phyloP scores from a whole-genome alignment of 2,113 vertebrate genomes.

The Oryzias curvinotus region DNA sequence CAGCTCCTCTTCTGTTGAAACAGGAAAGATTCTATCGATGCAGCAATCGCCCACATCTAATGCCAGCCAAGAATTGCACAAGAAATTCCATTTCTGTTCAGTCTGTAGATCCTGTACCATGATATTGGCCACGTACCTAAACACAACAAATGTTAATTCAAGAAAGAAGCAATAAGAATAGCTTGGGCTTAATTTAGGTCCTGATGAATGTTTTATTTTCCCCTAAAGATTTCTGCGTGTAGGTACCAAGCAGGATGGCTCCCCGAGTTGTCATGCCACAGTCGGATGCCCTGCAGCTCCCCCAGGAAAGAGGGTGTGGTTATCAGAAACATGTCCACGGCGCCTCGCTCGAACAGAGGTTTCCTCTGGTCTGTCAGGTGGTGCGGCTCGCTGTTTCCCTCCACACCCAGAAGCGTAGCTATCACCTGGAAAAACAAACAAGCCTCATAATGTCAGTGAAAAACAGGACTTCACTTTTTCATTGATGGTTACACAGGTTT shows the following conservation, averaged over 20 bases:
- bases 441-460: neutral
- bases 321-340: conserved; percentile 85
- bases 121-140: conserved; percentile 86
- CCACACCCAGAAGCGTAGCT: conserved; percentile 81
- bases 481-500: no score
- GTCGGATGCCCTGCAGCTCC: conserved; percentile 82
- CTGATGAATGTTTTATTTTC: neutral
- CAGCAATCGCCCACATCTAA: conserved; percentile 85
- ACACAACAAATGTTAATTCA: neutral
- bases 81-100: conserved; percentile 85
- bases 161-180: neutral
- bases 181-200: neutral
- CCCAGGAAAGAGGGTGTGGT: conserved; percentile 86
- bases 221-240: neutral
- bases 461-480: neutral
- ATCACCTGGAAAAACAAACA: conserved; percentile 77
- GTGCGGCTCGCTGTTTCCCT: conserved; percentile 88
- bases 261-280: conserved; percentile 94
- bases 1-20: conserved; percentile 85
- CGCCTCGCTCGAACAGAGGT: conserved; percentile 86
- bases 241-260: conserved; percentile 83
- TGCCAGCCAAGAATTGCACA: conserved; percentile 91
- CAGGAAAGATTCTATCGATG: conserved; percentile 84
- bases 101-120: conserved; percentile 83
- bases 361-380: conserved; percentile 81